Base-by-base conservation (phyloP, 2,113 vertebrate genomes). In the Labeo rohita region DNA sequence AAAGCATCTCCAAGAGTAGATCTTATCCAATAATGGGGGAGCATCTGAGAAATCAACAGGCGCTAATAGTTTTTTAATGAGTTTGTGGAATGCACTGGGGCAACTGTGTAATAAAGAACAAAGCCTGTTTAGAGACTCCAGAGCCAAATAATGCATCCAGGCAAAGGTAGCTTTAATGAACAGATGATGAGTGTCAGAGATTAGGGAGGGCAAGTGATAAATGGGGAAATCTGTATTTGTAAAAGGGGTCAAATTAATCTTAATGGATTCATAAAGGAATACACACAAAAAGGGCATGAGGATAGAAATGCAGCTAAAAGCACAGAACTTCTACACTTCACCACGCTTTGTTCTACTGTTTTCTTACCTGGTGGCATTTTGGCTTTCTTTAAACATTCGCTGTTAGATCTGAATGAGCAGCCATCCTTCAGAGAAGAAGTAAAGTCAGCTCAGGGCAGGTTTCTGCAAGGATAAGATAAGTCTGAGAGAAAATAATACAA, bases 51-150 rank as follows among this genome's bases (percentile, higher is more conserved):
- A 92, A 85, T 92, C 91, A 91, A 89, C 91, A 91, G 84, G 68
- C 89, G 90, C 90, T 93, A 94, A 94, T 94, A 90, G 92, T 89
- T 92, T 92, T 94, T 95, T 94, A 95, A 94, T 95, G 93, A 95
- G 93, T 93, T 95, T 94, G 92, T 90, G 88, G 85, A 94, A 93
- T 90, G 92, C 93, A 89, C 89, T 92, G 87, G 91, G 90, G 93
- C 84, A 90, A 93, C 93, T 90, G 91, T 90, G 90, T 93, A 92
- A 93, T 93, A 92, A 90, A 93, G 90, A 91, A 92, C 90, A 80
- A 90, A 91, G 86, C 91, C 82, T 75, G 90, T 89, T 86, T 87
- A 63, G 91, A 93, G 90, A 91, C 90, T 89, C 87, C 83, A 12
- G 1, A 91, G 91, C 90, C 93, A 92, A 94, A 94, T 95, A 93